Evolutionary conservation across 2,113 vertebrate genomes (phyloP), one percentile per base, ranked within the genome.

Genomic region (Accipiter virgatus): DNA sequence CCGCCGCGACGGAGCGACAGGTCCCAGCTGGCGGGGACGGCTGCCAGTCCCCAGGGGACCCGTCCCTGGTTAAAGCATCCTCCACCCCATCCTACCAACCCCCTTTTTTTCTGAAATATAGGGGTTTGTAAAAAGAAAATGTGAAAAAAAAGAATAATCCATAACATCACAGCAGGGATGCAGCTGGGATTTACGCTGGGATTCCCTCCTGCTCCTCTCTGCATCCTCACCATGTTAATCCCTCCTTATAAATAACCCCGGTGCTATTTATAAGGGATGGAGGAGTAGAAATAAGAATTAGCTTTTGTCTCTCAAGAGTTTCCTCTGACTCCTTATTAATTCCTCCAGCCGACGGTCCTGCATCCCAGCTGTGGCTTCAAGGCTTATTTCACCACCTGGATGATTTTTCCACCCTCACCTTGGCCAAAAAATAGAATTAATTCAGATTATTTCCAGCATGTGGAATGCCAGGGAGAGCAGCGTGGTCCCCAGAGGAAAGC

Each of bases 21-120:
- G 73, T 34, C 90, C 62, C 95, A 94, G 26, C 81, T 96, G 95
- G 52, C 7, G 1, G 89, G 56, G 29, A 12, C 2, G 13, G 80
- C 36, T 56, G 91, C 80, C 91, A 85, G 22, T n/a, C 45, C 55
- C 13, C 0, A 0, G 8, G 38, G 61, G 29, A 45, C 19, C 8
- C 4, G 0, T 8, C 23, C 40, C 36, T 3, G 2, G 4, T 55
- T 32, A 43, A 38, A 91, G 78, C 75, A 56, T 56, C 87, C 18
- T 16, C 61, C 6, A 0, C 36, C 17, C 17, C 66, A 6, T 7
- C 67, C 36, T 38, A 22, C 15, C 15, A 0, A 13, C 6, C 22
- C 19, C 22, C 8, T 47, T 26, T 63, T 22, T 23, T 22, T 7
- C 45, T 42, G 20, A 14, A 58, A 40, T 27, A 23, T 0, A 21